Percentiles rank a stretch among this genome's conserved stretches.
These are phyloP conservation scores for Aphelenchoides fujianensis DNA, from an alignment of 1,140 invertebrate genomes.

Conservation along the genomic window DNA sequence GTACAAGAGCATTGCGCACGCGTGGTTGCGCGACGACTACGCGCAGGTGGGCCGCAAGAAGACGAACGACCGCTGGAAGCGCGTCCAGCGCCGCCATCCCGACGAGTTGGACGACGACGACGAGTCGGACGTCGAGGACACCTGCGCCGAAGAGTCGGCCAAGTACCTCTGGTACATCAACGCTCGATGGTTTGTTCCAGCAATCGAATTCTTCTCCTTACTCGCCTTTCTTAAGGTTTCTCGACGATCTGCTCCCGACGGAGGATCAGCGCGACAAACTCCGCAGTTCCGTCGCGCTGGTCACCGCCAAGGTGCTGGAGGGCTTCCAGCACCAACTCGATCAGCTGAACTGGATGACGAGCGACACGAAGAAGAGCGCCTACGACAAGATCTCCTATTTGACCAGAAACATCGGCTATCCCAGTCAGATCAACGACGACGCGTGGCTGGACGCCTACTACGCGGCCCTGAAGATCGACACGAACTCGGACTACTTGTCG, in stretches of 20 bases:
- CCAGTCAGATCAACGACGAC: conserved; percentile 53
- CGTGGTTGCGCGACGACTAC: background rate
- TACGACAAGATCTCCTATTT: conserved; percentile 54
- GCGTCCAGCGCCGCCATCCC: background rate
- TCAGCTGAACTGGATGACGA: conserved; percentile 51
- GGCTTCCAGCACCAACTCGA: conserved; percentile 55
- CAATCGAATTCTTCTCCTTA: too few species aligned
- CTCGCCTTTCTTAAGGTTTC: background rate
- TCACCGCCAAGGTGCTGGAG: conserved; percentile 38
- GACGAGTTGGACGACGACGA: background rate
- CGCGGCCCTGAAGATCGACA: conserved; percentile 23
- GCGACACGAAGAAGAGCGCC: conserved; percentile 44
- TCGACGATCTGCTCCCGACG: conserved; percentile 25
- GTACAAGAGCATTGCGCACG: conserved; percentile 1
- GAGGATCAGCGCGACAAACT: conserved; percentile 15
- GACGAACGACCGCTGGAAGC: background rate
- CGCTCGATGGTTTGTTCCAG: background rate
- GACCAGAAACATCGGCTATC: conserved; percentile 54
- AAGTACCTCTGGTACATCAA: background rate
- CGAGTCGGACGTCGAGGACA: background rate
- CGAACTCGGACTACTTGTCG: conserved; percentile 28
- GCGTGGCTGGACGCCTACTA: conserved; percentile 43
- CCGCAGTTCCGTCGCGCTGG: background rate
- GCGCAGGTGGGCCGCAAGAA: background rate
- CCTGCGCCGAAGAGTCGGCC: background rate